A percentile compares a stretch with the other conserved stretches of the same genome.
These are phyloP conservation scores for Diadromus collaris DNA, from an alignment of 2,888 invertebrate species.

Conservation along the genomic window DNA sequence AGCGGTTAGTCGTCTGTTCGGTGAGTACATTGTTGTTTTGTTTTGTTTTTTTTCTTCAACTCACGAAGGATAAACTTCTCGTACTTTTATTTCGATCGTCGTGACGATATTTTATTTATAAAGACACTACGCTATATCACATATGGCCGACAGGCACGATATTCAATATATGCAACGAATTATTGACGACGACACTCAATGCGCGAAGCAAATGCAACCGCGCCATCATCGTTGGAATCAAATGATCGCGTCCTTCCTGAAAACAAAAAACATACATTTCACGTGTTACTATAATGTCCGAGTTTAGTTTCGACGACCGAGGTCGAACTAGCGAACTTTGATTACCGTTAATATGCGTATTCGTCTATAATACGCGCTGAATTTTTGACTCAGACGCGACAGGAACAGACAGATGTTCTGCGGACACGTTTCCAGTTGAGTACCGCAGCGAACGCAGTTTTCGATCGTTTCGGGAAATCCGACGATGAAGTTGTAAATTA, in stretches of 20 bases:
- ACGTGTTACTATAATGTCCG: no score
- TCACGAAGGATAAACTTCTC: neutral
- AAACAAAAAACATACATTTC: constrained; percentile 72
- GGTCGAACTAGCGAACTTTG: constrained; percentile 59
- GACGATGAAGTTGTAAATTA: constrained; percentile 86
- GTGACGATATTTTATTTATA: constrained; percentile 12
- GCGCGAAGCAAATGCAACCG: constrained; percentile 86
- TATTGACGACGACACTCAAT: constrained; percentile 84
- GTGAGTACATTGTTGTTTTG: constrained; percentile 1
- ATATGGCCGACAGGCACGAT: constrained; percentile 83
- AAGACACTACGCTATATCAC: constrained; percentile 35
- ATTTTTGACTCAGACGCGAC: constrained; percentile 83
- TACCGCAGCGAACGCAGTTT: constrained; percentile 81
- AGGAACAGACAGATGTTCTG: constrained; percentile 86
- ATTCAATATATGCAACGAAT: constrained; percentile 84
- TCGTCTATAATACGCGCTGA: constrained; percentile 89
- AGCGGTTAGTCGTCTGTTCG: neutral
- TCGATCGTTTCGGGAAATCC: constrained; percentile 84
- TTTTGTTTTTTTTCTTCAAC: neutral
- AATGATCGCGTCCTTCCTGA: constrained; percentile 86
- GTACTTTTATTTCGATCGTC: neutral
- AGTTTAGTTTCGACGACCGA: no score
- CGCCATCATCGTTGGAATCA: constrained; percentile 86
- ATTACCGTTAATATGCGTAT: constrained; percentile 87
- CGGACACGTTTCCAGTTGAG: constrained; percentile 82